Base-by-base conservation (phyloP, 2,888 invertebrate genomes). In the Trachelus tabidus region DNA sequence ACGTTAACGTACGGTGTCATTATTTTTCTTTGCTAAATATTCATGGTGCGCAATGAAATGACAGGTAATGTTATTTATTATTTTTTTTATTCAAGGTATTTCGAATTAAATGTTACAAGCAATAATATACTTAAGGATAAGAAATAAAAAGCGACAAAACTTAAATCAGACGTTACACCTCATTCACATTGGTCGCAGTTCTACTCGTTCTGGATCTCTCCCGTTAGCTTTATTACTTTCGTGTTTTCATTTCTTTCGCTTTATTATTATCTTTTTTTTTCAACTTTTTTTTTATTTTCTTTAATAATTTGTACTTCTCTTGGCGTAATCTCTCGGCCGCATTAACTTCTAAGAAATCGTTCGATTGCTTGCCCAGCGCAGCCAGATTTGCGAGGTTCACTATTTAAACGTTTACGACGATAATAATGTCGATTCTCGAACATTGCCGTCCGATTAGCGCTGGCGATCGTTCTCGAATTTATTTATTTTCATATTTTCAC, bases 281-380 rank as follows among this genome's bases (percentile, higher is more conserved):
- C 83, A 84, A 87, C 83, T 86, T 85, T 81, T 79, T 73, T 69
- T 76, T 79, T 77, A 69, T 80, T 78, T 82, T 79, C 82, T 81
- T 84, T 84, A 83, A 85, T 87, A 87, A 88, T 88, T 88, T 88
- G 88, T 88, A 88, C 88, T 88, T 87, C 87, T 86, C 87, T 87
- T 87, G 87, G 85, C 85, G 87, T 87, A 87, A 87, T 85, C 84
- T 83, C 83, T 81, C 82, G 85, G 84, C 83, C 85, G 82, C 81
- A 74, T 81, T 82, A 84, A 81, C 79, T 83, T 83, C 82, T 83
- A 86, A 81, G 85, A 87, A 87, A 86, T 85, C 87, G 82, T 77
- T 83, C 83, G 84, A 86, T 88, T 87, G 86, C 87, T 86, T 85
- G 82, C 68, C 86, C 87, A 87, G 87, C 87, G 83, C 85, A 85